These are phyloP conservation scores for Gymnoscelis rufifasciata DNA, from an alignment of 2,888 invertebrate genomes.

Conservation along the genomic window DNA sequence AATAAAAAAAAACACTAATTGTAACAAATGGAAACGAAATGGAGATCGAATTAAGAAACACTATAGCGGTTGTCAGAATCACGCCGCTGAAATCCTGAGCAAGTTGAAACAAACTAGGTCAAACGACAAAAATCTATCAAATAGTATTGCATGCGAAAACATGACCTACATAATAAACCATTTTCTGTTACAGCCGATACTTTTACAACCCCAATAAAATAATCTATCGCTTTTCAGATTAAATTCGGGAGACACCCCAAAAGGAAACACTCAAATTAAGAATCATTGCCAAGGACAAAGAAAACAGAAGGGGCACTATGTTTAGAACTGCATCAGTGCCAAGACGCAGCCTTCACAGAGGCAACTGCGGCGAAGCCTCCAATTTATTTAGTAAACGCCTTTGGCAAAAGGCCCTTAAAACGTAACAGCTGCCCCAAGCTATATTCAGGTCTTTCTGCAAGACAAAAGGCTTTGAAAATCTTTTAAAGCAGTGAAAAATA, in stretches of 20 bases:
- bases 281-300: slow-evolving; percentile 18
- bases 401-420: slow-evolving; percentile 39
- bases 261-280: slow-evolving; percentile 1
- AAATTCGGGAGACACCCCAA: background rate
- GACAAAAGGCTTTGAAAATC: slow-evolving; percentile 69
- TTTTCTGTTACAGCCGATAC: too few relatives aligned
- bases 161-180: too few relatives aligned
- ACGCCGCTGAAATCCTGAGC: too few relatives aligned
- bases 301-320: slow-evolving; percentile 21
- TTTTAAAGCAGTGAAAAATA: slow-evolving; percentile 65
- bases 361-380: slow-evolving; percentile 13
- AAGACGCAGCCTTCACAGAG: slow-evolving; percentile 18
- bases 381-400: slow-evolving; percentile 22
- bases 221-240: too few relatives aligned
- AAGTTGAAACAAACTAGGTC: too few relatives aligned
- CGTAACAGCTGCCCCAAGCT: slow-evolving; percentile 47
- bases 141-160: too few relatives aligned
- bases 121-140: too few relatives aligned
- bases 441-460: slow-evolving; percentile 56
- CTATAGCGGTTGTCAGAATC: background rate
- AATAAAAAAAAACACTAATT: too few relatives aligned
- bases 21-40: too few relatives aligned
- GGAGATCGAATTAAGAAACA: too few relatives aligned
- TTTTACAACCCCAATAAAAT: too few relatives aligned
- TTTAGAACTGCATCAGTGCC: slow-evolving; percentile 23